Base-by-base conservation (phyloP, 2,888 invertebrate species). In the Synanthedon myopaeformis region DNA sequence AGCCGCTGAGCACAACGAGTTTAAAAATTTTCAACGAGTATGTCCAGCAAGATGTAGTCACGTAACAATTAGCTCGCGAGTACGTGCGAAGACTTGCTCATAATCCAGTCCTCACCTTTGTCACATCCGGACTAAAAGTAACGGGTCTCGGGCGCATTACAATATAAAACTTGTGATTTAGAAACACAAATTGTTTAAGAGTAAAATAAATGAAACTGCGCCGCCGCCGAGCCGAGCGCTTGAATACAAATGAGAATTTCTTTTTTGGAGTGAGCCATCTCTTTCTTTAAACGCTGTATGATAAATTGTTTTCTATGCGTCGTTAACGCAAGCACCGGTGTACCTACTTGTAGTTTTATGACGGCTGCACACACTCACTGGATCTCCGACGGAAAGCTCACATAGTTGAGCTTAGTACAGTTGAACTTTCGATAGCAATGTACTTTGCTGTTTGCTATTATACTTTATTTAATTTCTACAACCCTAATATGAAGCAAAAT, bases 181-280 rank as follows among this genome's bases (percentile, higher is more conserved):
- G 73, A 81, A 79, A 82, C 74, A 77, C 69, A 77, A 79, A 81
- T 78, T 79, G 79, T 81, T 80, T 73, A 72, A 74, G 69, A 76
- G 72, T 72, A 71, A 75, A 78, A 79, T 79, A 79, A 81, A 82
- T 77, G 78, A 76, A 81, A 74, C 70, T 66, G 61, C 66, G 65
- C 28, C 23, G 23, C 69, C 66, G 65, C 60, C 61, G 63, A 61
- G 64, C 57, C 60, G 66, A 66, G 66, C 65, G 65, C 61, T 65
- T 71, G 80, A 77, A 85, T 85, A 82, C 80, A 79, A 82, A 85
- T 81, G 77, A 80, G 79, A 70, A 54, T 55, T 77, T 76, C 76
- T 78, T 79, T 80, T 35, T 76, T 68, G 61, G 70, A 81, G 79
- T 81, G 77, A 81, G 77, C 79, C 78, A 80, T 79, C 74, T 76